phyloP scores from a whole-genome alignment of 1,140 invertebrate genomes.

The Trachelipus rathkii region DNA sequence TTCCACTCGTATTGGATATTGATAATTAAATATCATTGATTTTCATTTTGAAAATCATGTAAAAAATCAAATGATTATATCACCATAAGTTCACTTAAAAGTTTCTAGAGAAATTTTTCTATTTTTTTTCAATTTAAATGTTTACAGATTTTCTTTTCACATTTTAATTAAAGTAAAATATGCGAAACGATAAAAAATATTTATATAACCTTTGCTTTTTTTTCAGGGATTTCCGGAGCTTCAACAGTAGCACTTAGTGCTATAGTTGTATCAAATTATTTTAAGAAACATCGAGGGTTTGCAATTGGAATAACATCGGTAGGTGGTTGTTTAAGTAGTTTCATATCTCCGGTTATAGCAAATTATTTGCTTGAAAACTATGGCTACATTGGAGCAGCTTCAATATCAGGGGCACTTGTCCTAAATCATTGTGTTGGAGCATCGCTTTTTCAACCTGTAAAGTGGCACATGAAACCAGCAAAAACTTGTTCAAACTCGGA shows the following conservation, averaged over 20 bases:
- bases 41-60: too few species aligned
- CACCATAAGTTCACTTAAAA: too few species aligned
- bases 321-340: slow-evolving; percentile 17
- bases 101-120: too few species aligned
- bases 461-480: slow-evolving; percentile 28
- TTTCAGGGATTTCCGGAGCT: slow-evolving; percentile 18
- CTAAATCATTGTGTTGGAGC: slow-evolving; percentile 63
- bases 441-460: slow-evolving; percentile 24
- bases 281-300: slow-evolving; percentile 22
- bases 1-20: too few species aligned
- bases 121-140: too few species aligned
- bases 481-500: background rate
- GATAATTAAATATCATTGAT: too few species aligned
- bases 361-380: slow-evolving; percentile 20
- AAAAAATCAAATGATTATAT: too few species aligned
- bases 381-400: slow-evolving; percentile 2
- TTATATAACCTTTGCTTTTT: background rate
- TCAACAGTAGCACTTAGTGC: slow-evolving; percentile 34
- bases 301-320: slow-evolving; percentile 32
- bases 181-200: too few species aligned
- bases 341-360: slow-evolving; percentile 14
- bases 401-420: slow-evolving; percentile 59
- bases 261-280: slow-evolving; percentile 30
- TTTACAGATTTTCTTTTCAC: too few species aligned
- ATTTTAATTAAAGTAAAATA: too few species aligned